Evolutionary conservation across 2,113 vertebrate genomes (phyloP).

Genomic region (Antidorcas marsupialis): DNA sequence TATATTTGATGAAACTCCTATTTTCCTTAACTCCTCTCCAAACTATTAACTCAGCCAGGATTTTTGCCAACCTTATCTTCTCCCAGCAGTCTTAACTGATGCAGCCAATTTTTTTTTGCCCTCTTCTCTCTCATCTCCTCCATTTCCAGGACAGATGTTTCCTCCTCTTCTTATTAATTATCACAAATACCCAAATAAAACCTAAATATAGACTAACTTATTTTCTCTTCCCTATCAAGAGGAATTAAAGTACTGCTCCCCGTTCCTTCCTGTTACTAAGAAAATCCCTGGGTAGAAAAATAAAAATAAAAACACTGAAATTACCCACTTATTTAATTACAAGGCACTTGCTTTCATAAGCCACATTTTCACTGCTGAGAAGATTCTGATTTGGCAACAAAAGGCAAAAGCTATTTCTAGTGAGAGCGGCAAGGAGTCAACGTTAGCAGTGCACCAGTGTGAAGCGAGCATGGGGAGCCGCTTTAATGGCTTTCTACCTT

Average conservation of each 20-base stretch:
- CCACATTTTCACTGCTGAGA: slow-evolving; percentile 72
- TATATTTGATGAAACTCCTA: slow-evolving; percentile 35
- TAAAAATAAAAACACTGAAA: slow-evolving; percentile 71
- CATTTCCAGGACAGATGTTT: slow-evolving; percentile 70
- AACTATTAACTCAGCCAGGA: slow-evolving; percentile 48
- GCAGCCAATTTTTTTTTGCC: slow-evolving; percentile 34
- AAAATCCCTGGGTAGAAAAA: slow-evolving; percentile 66
- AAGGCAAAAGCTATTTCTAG: slow-evolving; percentile 75
- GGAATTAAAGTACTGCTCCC: slow-evolving; percentile 50
- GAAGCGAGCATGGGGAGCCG: slow-evolving; percentile 22
- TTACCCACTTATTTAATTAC: slow-evolving; percentile 77
- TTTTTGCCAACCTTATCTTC: slow-evolving; percentile 56
- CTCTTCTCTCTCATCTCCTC: slow-evolving; percentile 53
- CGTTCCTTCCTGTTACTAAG: slow-evolving; percentile 60
- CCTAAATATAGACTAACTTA: slow-evolving; percentile 58
- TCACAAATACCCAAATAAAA: slow-evolving; percentile 73
- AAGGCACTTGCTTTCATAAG: slow-evolving; percentile 70
- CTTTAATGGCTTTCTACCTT: slow-evolving; percentile 62
- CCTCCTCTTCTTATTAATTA: slow-evolving; percentile 71
- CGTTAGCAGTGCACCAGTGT: background rate
- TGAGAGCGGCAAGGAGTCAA: slow-evolving; percentile 62
- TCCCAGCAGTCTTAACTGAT: slow-evolving; percentile 54
- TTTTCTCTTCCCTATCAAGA: slow-evolving; percentile 49
- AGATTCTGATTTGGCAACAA: slow-evolving; percentile 76
- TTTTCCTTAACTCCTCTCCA: slow-evolving; percentile 48